Conservation (phyloP, 2,797 vertebrate species). For the Sciurus vulgaris region DNA sequence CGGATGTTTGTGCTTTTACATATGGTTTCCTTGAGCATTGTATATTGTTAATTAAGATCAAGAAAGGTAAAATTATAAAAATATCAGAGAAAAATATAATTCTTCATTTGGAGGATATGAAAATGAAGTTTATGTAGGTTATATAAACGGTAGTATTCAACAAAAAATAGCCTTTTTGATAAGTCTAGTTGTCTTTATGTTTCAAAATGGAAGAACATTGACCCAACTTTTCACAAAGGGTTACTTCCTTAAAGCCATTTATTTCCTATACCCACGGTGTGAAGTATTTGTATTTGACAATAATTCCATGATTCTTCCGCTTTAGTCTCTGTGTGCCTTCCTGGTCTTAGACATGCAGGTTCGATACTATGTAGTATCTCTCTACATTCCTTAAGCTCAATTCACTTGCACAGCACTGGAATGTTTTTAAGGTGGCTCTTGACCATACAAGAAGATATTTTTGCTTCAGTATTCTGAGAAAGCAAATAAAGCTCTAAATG, state of each 20-base stretch:
- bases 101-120: conserved; percentile 45
- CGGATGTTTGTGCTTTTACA: conserved; percentile 56
- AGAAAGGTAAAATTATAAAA: conserved; percentile 65
- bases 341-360: background rate
- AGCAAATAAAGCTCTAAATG: background rate
- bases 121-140: conserved; percentile 3
- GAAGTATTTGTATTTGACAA: background rate
- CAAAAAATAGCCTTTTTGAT: conserved; percentile 60
- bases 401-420: background rate
- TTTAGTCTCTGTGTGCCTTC: background rate
- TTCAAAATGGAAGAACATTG: background rate
- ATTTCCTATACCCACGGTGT: background rate
- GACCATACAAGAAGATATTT: background rate
- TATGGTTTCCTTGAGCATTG: conserved; percentile 61
- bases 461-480: conserved; percentile 5
- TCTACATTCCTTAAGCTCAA: background rate
- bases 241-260: background rate
- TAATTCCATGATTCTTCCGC: background rate
- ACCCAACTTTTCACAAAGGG: background rate
- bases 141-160: conserved; percentile 60
- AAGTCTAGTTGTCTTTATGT: conserved; percentile 13
- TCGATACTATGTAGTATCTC: background rate
- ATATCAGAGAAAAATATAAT: conserved; percentile 71
- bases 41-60: conserved; percentile 72
- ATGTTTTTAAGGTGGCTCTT: background rate